These are phyloP conservation scores for Atta colombica DNA, from an alignment of 1,140 invertebrate species.

Conservation along the genomic window DNA sequence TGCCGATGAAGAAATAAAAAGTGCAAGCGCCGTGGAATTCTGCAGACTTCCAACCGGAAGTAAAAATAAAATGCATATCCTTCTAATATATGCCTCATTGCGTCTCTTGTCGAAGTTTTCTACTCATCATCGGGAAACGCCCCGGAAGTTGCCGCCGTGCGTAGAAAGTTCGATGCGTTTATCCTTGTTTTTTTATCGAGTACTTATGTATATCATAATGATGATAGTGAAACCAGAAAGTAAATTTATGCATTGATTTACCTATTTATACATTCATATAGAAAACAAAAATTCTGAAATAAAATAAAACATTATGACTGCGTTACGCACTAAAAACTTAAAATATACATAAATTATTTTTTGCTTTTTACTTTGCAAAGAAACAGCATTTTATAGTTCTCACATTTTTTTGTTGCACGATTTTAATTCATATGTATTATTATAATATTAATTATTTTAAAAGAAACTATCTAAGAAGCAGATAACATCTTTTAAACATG, in stretches of 20 bases:
- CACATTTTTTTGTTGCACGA: not conserved
- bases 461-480: not conserved
- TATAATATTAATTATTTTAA: not conserved
- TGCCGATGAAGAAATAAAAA: slow-evolving; percentile 72
- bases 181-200: slow-evolving; percentile 43
- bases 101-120: slow-evolving; percentile 39
- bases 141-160: slow-evolving; percentile 19
- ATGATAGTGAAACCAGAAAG: slow-evolving; percentile 46
- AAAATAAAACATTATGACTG: not conserved
- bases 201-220: not conserved
- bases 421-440: not conserved
- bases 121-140: slow-evolving; percentile 49
- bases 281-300: not conserved
- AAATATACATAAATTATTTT: not conserved
- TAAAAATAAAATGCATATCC: slow-evolving; percentile 42
- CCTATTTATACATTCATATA: not conserved
- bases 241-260: not conserved
- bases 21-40: slow-evolving; percentile 19
- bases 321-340: not conserved
- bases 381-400: not conserved
- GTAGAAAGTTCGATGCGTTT: slow-evolving; percentile 50
- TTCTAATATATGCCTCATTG: slow-evolving; percentile 7
- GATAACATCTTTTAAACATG: not conserved
- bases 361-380: not conserved
- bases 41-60: not conserved